Conservation (phyloP, 2,797 vertebrate species). For the Chaenodraco wilsoni region DNA sequence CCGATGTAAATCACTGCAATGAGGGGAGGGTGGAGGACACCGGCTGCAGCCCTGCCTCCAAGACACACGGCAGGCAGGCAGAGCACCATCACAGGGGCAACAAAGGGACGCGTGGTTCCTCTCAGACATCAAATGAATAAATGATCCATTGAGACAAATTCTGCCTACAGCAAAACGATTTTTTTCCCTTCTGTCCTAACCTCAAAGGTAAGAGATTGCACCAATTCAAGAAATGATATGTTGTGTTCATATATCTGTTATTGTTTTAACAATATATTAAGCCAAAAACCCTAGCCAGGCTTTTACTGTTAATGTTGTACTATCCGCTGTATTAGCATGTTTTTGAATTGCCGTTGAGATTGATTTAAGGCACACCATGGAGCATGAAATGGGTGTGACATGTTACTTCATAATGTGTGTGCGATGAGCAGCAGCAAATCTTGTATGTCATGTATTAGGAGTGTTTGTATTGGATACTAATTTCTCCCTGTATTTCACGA, state of each 20-base stretch:
- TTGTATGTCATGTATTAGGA: constrained; percentile 25
- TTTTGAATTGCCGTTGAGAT: constrained; percentile 13
- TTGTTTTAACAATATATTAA: constrained; percentile 6
- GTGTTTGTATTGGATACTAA: constrained; percentile 6
- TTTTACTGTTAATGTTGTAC: neutral
- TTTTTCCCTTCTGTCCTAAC: constrained; percentile 53
- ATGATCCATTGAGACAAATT: constrained; percentile 44
- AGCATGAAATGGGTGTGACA: constrained; percentile 78
- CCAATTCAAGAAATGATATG: neutral
- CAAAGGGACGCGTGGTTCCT: constrained; percentile 71
- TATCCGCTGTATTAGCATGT: neutral
- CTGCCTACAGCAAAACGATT: constrained; percentile 16
- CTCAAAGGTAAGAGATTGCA: constrained; percentile 65
- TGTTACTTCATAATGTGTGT: constrained; percentile 49
- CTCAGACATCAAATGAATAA: constrained; percentile 50
- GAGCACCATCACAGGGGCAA: constrained; percentile 61
- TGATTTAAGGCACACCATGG: constrained; percentile 17
- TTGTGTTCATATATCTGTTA: neutral
- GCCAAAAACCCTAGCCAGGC: neutral
- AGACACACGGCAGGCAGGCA: constrained; percentile 55
- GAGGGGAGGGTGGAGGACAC: constrained; percentile 62
- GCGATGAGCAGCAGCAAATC: constrained; percentile 33
- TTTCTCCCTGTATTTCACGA: constrained; percentile 14
- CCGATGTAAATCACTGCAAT: constrained; percentile 74
- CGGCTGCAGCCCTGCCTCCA: constrained; percentile 76